A percentile compares a stretch with the other conserved stretches of the same genome.
phyloP scores from a whole-genome alignment of 2,113 vertebrate genomes.

The Spheniscus mendiculus region DNA sequence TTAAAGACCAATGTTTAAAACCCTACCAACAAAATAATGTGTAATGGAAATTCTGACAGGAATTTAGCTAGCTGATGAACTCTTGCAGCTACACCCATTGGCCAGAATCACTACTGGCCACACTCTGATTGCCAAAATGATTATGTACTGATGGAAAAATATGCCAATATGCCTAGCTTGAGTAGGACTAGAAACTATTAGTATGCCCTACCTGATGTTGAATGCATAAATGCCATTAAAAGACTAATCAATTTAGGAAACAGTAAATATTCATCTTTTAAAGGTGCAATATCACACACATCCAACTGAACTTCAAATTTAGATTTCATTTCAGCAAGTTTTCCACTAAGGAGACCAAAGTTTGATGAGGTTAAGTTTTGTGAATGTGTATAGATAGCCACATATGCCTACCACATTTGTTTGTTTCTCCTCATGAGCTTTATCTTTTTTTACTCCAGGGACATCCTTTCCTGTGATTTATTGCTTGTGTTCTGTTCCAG shows the following conservation, averaged over 20 bases:
- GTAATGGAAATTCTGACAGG: constrained; percentile 43
- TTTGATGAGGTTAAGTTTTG: background rate
- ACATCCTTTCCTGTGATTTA: background rate
- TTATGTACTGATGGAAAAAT: background rate
- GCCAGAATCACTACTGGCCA: background rate
- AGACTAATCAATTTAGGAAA: background rate
- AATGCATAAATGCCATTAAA: constrained; percentile 16
- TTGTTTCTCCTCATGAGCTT: background rate
- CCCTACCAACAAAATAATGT: background rate
- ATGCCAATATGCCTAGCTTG: constrained; percentile 29
- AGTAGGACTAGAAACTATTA: background rate
- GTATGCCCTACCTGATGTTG: background rate
- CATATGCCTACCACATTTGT: background rate
- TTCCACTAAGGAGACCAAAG: background rate
- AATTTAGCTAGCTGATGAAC: background rate
- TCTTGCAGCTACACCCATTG: constrained; percentile 2
- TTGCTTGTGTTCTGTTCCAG: background rate
- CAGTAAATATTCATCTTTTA: background rate
- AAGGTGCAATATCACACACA: background rate
- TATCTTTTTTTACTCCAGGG: background rate
- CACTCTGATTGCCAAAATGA: background rate
- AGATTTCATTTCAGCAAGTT: background rate
- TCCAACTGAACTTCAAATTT: background rate
- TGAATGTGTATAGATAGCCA: background rate
- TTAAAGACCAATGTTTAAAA: constrained; percentile 24